These are phyloP conservation scores for Caenorhabditis angaria DNA, from an alignment of 2,888 invertebrate species.

Conservation along the genomic window DNA sequence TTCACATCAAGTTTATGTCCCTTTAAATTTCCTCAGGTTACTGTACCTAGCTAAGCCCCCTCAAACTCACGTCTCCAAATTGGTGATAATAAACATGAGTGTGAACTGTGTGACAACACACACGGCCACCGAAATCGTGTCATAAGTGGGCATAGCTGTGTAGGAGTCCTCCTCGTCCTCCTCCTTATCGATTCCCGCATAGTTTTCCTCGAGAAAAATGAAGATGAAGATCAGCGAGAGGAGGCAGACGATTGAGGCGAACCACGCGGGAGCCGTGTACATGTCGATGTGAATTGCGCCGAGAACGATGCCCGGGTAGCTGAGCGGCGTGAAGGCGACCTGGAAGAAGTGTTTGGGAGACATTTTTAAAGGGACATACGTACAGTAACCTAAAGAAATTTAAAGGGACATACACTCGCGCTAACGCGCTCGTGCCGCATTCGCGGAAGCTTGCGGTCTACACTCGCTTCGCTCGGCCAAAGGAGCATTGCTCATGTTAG, in stretches of 20 bases:
- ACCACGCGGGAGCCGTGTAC: slow-evolving; percentile 64
- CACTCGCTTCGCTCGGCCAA: too few relatives aligned
- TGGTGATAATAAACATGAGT: slow-evolving; percentile 57
- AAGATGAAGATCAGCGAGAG: slow-evolving; percentile 50
- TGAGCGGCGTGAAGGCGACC: slow-evolving; percentile 60
- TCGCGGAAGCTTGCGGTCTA: too few relatives aligned
- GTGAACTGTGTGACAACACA: slow-evolving; percentile 56
- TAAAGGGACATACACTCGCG: too few relatives aligned
- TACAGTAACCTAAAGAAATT: too few relatives aligned
- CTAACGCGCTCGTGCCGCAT: too few relatives aligned
- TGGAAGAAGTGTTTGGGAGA: slow-evolving; percentile 33
- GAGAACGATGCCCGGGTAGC: slow-evolving; percentile 45
- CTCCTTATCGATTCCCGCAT: slow-evolving; percentile 43
- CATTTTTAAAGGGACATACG: too few relatives aligned
- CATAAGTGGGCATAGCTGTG: slow-evolving; percentile 53
- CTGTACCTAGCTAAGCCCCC: neutral
- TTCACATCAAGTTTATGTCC: neutral
- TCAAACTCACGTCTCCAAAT: slow-evolving; percentile 50
- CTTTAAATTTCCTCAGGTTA: too few relatives aligned
- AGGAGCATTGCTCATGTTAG: too few relatives aligned
- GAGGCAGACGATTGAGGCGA: slow-evolving; percentile 53
- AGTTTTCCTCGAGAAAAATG: slow-evolving; percentile 49
- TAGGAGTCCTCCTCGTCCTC: slow-evolving; percentile 48
- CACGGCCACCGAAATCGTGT: slow-evolving; percentile 43
- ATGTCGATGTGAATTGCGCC: slow-evolving; percentile 50